These are phyloP conservation scores for Stenotaenia linearis DNA, from an alignment of 2,888 invertebrate genomes.

Conservation along the genomic window DNA sequence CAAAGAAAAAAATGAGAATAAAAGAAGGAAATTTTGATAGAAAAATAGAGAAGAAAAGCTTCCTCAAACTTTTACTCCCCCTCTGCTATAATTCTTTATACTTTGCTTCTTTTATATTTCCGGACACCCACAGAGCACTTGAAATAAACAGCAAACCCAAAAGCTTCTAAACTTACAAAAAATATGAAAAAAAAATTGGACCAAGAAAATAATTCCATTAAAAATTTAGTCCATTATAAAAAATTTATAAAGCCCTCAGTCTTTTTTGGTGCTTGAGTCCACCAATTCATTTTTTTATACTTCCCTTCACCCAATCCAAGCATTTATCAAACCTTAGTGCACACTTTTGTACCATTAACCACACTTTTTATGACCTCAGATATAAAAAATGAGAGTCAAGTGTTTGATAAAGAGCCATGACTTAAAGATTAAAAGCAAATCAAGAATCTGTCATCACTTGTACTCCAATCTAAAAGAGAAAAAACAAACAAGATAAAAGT, in stretches of 20 bases:
- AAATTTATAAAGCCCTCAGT: not conserved
- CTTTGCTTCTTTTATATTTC: constrained; percentile 6
- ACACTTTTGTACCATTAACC: not conserved
- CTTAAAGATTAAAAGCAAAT: not conserved
- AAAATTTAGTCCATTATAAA: not conserved
- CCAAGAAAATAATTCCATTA: not conserved
- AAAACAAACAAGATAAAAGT: not conserved
- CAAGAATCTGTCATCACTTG: not conserved
- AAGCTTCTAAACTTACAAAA: constrained; percentile 5
- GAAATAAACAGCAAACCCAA: not conserved
- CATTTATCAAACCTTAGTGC: constrained; percentile 2
- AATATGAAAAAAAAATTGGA: not conserved
- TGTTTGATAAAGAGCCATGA: not conserved
- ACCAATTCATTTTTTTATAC: not conserved
- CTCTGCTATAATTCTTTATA: not conserved
- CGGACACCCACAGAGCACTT: constrained; percentile 2
- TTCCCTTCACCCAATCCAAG: not conserved
- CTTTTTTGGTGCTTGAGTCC: not conserved
- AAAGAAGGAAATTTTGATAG: not conserved
- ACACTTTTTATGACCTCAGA: not conserved
- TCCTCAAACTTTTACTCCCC: constrained; percentile 14
- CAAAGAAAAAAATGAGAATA: not conserved
- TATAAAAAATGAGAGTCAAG: not conserved
- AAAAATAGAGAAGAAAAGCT: constrained; percentile 19
- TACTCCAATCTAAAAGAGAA: not conserved